Conservation (phyloP, 2,113 vertebrate species). For the Serilophus lunatus region DNA sequence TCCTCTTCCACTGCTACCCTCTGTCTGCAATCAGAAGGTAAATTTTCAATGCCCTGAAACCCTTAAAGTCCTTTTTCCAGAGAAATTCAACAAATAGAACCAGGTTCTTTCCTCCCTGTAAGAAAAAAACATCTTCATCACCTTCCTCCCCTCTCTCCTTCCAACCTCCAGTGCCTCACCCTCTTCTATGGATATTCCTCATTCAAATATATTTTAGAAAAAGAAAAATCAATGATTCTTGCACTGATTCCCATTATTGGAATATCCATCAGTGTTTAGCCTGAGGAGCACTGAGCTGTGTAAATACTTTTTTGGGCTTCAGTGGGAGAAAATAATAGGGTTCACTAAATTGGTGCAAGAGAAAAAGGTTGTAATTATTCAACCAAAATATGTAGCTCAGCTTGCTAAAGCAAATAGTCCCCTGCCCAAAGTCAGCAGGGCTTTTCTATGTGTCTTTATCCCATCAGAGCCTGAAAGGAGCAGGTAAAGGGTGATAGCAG, state of each 20-base stretch:
- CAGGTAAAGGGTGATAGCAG: neutral
- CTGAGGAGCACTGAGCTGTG: conserved; percentile 3
- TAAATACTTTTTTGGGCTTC: conserved; percentile 29
- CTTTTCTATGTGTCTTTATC: neutral
- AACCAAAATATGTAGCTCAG: conserved; percentile 52
- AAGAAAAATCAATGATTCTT: neutral
- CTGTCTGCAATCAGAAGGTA: neutral
- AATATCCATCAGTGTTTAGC: neutral
- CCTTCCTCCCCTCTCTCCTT: neutral
- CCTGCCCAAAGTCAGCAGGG: neutral
- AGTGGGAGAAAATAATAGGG: conserved; percentile 23
- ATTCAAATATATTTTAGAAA: neutral
- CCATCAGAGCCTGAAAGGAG: neutral
- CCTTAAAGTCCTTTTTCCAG: neutral
- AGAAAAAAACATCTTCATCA: neutral
- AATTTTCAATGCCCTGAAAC: neutral
- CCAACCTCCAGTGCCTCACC: neutral
- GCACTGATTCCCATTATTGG: neutral
- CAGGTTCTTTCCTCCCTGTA: neutral
- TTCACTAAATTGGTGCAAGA: conserved; percentile 7
- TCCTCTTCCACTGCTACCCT: neutral
- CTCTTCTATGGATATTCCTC: neutral
- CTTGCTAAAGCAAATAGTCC: neutral
- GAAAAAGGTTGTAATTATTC: conserved; percentile 24
- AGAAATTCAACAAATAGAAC: neutral